These are phyloP conservation scores for Lacerta viridis DNA, from an alignment of 2,797 vertebrate genomes.

Conservation along the genomic window DNA sequence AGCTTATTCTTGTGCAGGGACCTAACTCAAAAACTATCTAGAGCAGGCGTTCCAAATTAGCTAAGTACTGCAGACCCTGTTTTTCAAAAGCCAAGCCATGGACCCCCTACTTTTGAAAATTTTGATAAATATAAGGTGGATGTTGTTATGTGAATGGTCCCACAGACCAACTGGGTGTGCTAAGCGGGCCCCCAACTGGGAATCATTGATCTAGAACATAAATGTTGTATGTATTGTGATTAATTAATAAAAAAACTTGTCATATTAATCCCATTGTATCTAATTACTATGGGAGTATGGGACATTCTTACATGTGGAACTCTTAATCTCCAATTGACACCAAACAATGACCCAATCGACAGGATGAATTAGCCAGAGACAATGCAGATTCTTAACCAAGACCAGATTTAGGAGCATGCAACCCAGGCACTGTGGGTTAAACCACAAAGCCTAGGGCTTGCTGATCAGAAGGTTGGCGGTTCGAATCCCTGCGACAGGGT, in stretches of 20 bases:
- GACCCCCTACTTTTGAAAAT: no score
- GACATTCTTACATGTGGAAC: background rate
- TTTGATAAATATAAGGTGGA: no score
- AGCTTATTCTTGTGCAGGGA: background rate
- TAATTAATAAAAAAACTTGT: background rate
- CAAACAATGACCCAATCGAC: background rate
- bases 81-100: no score
- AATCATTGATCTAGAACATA: background rate
- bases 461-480: no score
- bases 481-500: no score
- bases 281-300: background rate
- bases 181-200: no score
- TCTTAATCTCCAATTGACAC: background rate
- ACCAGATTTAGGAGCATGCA: background rate
- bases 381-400: background rate
- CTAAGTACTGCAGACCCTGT: no score
- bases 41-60: no score
- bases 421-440: background rate
- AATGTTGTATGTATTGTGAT: background rate
- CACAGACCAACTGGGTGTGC: no score
- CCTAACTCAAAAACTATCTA: background rate
- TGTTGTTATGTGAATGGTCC: no score
- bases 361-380: background rate
- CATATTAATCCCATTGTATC: background rate
- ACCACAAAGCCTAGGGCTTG: no score